Evolutionary conservation across 2,888 invertebrate genomes (phyloP).

Genomic region (Acleris literana): DNA sequence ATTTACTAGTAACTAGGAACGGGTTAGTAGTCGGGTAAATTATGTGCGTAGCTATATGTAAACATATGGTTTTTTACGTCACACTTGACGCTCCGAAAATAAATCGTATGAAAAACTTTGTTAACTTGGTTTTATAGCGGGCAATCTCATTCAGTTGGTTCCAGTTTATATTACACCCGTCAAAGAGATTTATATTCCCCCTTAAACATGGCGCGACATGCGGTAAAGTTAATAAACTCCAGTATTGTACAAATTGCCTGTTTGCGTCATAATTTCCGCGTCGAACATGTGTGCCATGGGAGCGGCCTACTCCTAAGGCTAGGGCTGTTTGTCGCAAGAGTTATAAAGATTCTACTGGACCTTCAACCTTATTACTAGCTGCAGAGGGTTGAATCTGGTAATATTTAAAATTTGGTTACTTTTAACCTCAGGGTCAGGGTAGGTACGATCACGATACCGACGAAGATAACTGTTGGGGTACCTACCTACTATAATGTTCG

Average conservation of each 20-base stretch:
- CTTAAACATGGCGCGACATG: conserved; percentile 26
- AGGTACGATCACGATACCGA: neutral
- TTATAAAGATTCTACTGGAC: too few relatives aligned
- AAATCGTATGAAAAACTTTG: conserved; percentile 2
- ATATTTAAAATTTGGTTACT: too few relatives aligned
- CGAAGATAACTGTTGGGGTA: conserved; percentile 4
- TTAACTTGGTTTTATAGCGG: too few relatives aligned
- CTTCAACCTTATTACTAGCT: too few relatives aligned
- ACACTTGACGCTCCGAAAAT: too few relatives aligned
- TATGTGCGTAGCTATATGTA: too few relatives aligned
- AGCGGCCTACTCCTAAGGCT: conserved; percentile 4
- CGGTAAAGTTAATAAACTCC: conserved; percentile 33
- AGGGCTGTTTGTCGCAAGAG: too few relatives aligned
- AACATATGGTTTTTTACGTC: too few relatives aligned
- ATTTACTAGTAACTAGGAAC: too few relatives aligned
- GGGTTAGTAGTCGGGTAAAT: too few relatives aligned
- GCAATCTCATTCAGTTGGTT: conserved; percentile 3
- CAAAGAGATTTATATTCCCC: conserved; percentile 24
- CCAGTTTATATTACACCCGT: conserved; percentile 21
- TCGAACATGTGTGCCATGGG: conserved; percentile 27
- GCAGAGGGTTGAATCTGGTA: too few relatives aligned
- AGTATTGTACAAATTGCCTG: conserved; percentile 33
- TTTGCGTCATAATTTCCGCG: conserved; percentile 32
- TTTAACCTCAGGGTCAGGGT: neutral
- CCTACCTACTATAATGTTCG: too few relatives aligned